Conservation (phyloP, 2,888 invertebrate species). For the Vannuccia rotundouncinata region DNA sequence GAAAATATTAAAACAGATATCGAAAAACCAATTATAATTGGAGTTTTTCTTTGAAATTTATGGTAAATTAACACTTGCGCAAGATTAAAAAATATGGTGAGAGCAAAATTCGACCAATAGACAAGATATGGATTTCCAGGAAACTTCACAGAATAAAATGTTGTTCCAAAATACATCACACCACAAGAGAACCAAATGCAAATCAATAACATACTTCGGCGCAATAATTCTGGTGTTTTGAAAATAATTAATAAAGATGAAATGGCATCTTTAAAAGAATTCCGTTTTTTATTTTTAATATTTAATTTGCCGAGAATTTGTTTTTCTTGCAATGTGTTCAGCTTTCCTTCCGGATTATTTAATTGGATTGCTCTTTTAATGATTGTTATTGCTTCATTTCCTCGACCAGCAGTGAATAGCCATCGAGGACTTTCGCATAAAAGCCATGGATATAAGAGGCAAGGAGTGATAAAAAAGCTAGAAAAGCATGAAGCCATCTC, state of each 20-base stretch:
- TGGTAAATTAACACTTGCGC: not conserved
- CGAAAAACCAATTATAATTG: too few relatives aligned
- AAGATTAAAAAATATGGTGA: not conserved
- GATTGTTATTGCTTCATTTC: not conserved
- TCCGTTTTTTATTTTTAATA: not conserved
- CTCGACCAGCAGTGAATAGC: not conserved
- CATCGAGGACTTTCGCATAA: constrained; percentile 6
- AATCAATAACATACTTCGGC: not conserved
- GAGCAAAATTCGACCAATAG: not conserved
- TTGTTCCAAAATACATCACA: not conserved
- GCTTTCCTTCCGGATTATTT: not conserved
- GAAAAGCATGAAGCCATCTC: not conserved
- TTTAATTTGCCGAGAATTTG: not conserved
- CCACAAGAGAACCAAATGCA: not conserved
- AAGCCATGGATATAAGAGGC: not conserved
- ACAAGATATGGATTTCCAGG: not conserved
- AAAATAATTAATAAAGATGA: too few relatives aligned
- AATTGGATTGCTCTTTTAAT: not conserved
- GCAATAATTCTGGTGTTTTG: not conserved
- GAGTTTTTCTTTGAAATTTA: not conserved
- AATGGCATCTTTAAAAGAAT: not conserved
- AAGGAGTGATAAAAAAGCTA: not conserved
- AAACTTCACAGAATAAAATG: not conserved
- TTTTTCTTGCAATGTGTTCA: not conserved
- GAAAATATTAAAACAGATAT: too few relatives aligned